Base-by-base conservation (phyloP, 2,113 vertebrate genomes). In the Numida meleagris region DNA sequence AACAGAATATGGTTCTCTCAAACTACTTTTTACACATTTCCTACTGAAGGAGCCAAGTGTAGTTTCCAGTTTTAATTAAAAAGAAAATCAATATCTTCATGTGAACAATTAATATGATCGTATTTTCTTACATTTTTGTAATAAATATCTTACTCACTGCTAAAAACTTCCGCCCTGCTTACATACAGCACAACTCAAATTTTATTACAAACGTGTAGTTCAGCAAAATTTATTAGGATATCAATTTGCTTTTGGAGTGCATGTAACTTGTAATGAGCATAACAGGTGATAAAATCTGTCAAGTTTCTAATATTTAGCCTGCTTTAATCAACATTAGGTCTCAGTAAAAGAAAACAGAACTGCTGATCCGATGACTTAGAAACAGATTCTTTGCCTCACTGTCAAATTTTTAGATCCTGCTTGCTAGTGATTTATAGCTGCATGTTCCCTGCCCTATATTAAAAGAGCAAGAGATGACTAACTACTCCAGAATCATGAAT, bases 371-470 rank as follows among this genome's bases (percentile, higher is more conserved):
- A 12, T 63, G 59, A 33, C 59, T 78, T 31, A 63, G 31, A 73
- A 81, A 42, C 25, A 42, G 45, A 72, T 59, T 46, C 59, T 90
- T 85, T 81, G 66, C 63, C 66, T 89, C 71, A 9, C 50, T 57
- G 72, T 48, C 75, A 40, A 29, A 31, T 51, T 66, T 65, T 91
- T 10, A 91, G 73, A 21, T 73, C 79, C 91, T 82, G 57, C 76
- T 78, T 57, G 68, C 72, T 61, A 36, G 24, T 53, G 85, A 94
- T 91, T 95, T 78, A 82, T 33, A 65, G 73, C 65, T 76, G 73
- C 34, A 5, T 5, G 24, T 58, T 90, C 68, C 45, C 68, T 57
- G 51, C 59, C 34, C 82, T 67, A 4, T 36, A 63, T 61, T 70
- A 73, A 62, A 76, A 48, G 3, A 15, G 16, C 78, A 55, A 0